Base-by-base conservation (phyloP, 2,797 vertebrate genomes). In the Iguana delicatissima region DNA sequence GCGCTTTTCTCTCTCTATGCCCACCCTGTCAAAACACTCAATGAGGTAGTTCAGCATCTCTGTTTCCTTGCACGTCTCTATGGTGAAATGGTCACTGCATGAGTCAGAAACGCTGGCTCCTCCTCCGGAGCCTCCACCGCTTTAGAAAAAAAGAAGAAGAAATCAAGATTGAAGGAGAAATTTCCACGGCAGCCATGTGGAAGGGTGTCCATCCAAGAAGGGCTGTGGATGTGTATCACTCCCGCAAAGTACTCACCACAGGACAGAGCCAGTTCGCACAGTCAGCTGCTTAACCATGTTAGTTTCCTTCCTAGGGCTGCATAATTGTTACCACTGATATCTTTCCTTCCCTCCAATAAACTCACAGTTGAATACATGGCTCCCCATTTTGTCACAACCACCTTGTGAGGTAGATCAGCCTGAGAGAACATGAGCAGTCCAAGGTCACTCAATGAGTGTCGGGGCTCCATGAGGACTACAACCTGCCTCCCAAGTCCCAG, bases 41-140 rank as follows among this genome's bases (percentile, higher is more conserved):
- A 99, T 99, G 99, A 99, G 99, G 99, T 99, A 99, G 99, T 99
- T 99, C 97, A 99, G 98, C 99, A 99, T 99, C 97, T 99, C 99
- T 10, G 99, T 99, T 98, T 99, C 99, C 96, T 99, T 99, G 97
- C 99, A 99, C 0, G 97, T 96, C 95, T 99, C 99, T 91, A 99
- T 99, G 97, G 98, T 98, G 96, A 99, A 99, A 94, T 98, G 98
- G 97, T 99, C 99, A 26, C 98, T 98, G 96, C 98, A 97, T 92
- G 98, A 98, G 95, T 99, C 98, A 8, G 98, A 98, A 94, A 98
- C 97, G 93, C 97, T 97, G 9, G 97, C 67, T 10, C 67, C 97
- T 94, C 98, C 98, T 95, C 98, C 98, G 96, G 98, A 98, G 92
- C 98, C 98, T 96, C 98, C 98, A 95, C 99, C 94, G 96, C 99